Evolutionary conservation across 2,797 vertebrate genomes (phyloP), one percentile per base, ranked within the genome.

Genomic region (Hybognathus amarus): DNA sequence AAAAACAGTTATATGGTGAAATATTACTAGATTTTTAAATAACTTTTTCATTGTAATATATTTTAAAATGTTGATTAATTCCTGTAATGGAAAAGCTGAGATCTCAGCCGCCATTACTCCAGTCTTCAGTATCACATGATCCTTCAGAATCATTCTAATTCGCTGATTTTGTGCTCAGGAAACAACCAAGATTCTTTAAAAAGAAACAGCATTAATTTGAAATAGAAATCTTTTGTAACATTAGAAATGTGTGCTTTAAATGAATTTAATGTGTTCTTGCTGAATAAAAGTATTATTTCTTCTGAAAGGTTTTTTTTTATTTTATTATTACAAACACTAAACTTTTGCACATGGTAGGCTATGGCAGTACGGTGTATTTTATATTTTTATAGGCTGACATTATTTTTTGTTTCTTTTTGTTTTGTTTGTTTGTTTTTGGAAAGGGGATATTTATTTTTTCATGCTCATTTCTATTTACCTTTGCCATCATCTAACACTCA

Each of bases 221-320:
- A 66, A 33, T 22, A 33, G 30, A 36, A 54, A 54, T 36, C 3
- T 12, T 13, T 74, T 12, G 18, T 74, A 13, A 54, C 2, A 71
- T 27, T 27, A 10, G 27, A 47, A 70, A 70, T 18, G 24, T 59
- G 5, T 36, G 33, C 5, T 36, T 66, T 33, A 36, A 15, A 33
- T 33, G 30, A 33, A 36, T 2, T 66, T 17, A 36, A 33, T 36
- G 59, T 4, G 4, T 66, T 1, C 30, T 66, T 12, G 11, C 47
- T 73, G 18, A 36, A 56, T 13, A 56, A 13, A 75, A 56, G 4
- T 15, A n/a, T 38, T 5, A 54, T 75, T 17, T 56, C 0, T 56
- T 36, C 6, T 2, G 2, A 13, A 45, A 13, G 0, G 0, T 4
- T 0, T 15, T 45, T 45, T 54, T 33, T 4, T 0, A 5, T 45